A percentile compares a stretch with the other conserved stretches of the same genome.
Conservation (phyloP, 2,113 vertebrate species). For the Nerophis ophidion region DNA sequence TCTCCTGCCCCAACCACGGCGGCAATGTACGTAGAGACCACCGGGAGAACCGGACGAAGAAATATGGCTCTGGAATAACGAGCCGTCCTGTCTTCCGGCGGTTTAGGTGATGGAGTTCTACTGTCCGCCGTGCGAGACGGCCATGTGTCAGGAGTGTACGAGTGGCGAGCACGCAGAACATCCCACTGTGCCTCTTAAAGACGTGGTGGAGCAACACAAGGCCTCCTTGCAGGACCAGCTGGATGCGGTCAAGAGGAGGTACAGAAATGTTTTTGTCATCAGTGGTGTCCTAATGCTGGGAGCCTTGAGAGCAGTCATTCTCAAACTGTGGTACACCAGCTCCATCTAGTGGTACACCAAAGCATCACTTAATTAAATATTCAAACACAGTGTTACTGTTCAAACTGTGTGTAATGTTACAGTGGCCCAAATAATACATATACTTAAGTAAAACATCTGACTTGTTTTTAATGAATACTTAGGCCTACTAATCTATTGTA, state of each 20-base stretch:
- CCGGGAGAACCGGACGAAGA: not conserved
- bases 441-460: no score
- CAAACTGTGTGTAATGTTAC: no score
- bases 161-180: slow-evolving; percentile 91
- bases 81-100: not conserved
- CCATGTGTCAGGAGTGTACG: slow-evolving; percentile 94
- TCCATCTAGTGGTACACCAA: no score
- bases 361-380: no score
- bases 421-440: no score
- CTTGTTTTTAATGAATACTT: no score
- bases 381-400: no score
- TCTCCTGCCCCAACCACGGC: slow-evolving; percentile 94
- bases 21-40: slow-evolving; percentile 79
- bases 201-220: slow-evolving; percentile 95
- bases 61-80: not conserved
- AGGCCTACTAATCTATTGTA: no score
- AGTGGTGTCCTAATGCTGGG: not conserved
- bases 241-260: slow-evolving; percentile 91
- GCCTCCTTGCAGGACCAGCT: slow-evolving; percentile 88
- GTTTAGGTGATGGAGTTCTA: slow-evolving; percentile 95
- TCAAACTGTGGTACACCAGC: no score
- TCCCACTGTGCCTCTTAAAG: slow-evolving; percentile 88
- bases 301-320: no score
- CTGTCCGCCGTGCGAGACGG: slow-evolving; percentile 94
- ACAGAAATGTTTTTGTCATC: not conserved